Conservation (phyloP, 1,140 invertebrate species). For the Brachionus calyciflorus region DNA sequence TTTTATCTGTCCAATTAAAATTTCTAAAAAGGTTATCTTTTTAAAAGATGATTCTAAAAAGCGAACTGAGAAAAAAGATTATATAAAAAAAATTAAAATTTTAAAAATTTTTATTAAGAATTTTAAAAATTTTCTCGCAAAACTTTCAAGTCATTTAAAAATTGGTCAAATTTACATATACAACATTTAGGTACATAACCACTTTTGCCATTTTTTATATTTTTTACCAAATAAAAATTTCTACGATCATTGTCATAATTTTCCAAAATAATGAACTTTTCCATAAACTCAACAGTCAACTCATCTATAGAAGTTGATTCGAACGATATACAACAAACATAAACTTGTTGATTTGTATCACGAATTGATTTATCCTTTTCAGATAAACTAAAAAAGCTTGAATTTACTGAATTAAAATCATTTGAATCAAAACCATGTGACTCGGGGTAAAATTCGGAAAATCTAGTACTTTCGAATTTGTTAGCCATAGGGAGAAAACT, state of each 20-base stretch:
- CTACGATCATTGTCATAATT: background rate
- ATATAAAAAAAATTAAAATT: background rate
- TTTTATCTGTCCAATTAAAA: too few relatives aligned
- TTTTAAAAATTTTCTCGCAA: constrained; percentile 2
- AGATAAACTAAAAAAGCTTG: too few relatives aligned
- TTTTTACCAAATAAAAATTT: constrained; percentile 7
- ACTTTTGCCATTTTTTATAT: background rate
- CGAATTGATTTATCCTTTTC: too few relatives aligned
- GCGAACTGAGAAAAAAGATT: too few relatives aligned
- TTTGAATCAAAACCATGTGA: too few relatives aligned
- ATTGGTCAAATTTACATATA: background rate
- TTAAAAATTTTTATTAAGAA: background rate
- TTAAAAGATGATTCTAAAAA: too few relatives aligned
- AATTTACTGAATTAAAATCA: too few relatives aligned
- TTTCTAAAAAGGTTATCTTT: too few relatives aligned
- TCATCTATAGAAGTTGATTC: background rate
- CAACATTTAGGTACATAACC: constrained; percentile 18
- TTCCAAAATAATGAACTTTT: background rate
- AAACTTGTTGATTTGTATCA: background rate
- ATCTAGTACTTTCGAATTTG: too few relatives aligned
- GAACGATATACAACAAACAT: background rate
- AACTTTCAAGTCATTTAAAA: background rate
- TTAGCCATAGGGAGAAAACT: too few relatives aligned
- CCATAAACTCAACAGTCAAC: background rate
- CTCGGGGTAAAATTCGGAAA: too few relatives aligned